A percentile compares a stretch with the other conserved stretches of the same genome.
Evolutionary conservation across 1,140 invertebrate species (phyloP).

Genomic region (Drosophila kikkawai): DNA sequence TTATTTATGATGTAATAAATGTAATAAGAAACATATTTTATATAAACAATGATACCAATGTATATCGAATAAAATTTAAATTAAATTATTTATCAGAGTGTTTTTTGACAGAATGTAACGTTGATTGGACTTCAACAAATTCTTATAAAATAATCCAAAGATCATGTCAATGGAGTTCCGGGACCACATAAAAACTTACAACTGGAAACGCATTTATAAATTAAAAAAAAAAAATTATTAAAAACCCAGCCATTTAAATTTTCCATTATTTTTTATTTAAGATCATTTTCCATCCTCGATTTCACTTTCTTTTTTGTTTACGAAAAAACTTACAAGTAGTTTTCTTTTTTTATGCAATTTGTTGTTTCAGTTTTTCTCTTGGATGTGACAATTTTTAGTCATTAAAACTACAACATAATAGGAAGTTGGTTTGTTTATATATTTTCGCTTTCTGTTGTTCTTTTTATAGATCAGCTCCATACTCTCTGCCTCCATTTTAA

Average conservation of each 20-base stretch:
- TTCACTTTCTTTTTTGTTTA: slow-evolving; percentile 47
- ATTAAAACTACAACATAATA: slow-evolving; percentile 82
- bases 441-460: slow-evolving; percentile 30
- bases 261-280: slow-evolving; percentile 57
- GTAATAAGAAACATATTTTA: slow-evolving; percentile 76
- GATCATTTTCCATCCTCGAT: slow-evolving; percentile 39
- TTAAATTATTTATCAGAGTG: slow-evolving; percentile 14
- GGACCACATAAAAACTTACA: too few relatives aligned
- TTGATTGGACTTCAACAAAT: too few relatives aligned
- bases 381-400: slow-evolving; percentile 50
- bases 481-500: slow-evolving; percentile 20
- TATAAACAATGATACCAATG: slow-evolving; percentile 65
- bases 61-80: slow-evolving; percentile 61
- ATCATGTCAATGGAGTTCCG: too few relatives aligned
- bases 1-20: slow-evolving; percentile 45
- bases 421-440: slow-evolving; percentile 63
- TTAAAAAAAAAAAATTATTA: not conserved
- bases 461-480: slow-evolving; percentile 33
- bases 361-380: slow-evolving; percentile 53
- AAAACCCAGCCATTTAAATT: not conserved
- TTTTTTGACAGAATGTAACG: not conserved
- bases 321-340: slow-evolving; percentile 50
- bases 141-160: too few relatives aligned
- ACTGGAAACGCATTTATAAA: too few relatives aligned
- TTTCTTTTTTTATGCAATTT: slow-evolving; percentile 33